Conservation (phyloP, 2,888 invertebrate species). For the Melanophora roralis region DNA sequence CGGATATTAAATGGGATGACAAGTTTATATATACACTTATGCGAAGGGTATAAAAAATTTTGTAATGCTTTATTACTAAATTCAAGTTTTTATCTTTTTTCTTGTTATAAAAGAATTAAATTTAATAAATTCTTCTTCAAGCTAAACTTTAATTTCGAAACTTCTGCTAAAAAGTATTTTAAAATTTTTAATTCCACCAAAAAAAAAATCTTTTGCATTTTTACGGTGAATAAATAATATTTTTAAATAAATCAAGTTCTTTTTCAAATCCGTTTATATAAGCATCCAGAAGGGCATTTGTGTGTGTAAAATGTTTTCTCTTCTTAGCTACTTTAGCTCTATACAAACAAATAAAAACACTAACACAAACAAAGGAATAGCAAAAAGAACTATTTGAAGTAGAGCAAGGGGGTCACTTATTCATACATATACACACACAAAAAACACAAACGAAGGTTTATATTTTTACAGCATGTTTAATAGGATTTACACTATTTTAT, state of each 20-base stretch:
- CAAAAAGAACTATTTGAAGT: not conserved
- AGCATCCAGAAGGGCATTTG: not conserved
- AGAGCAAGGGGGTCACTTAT: not conserved
- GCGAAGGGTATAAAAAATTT: too few species aligned
- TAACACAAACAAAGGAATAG: not conserved
- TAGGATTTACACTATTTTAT: constrained; percentile 61
- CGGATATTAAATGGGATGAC: too few species aligned
- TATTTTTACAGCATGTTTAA: constrained; percentile 59
- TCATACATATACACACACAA: not conserved
- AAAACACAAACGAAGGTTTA: constrained; percentile 30
- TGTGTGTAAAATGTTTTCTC: not conserved
- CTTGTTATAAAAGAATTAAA: too few species aligned
- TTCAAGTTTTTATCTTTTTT: too few species aligned
- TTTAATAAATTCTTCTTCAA: too few species aligned
- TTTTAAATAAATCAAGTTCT: constrained; percentile 55
- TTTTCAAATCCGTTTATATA: constrained; percentile 44
- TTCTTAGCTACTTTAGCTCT: not conserved
- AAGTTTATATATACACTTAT: too few species aligned
- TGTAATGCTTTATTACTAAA: too few species aligned
- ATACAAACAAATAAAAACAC: not conserved
- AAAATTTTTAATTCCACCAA: constrained; percentile 2
- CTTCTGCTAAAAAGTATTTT: not conserved
- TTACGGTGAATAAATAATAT: constrained; percentile 26
- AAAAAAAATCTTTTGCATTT: not conserved
- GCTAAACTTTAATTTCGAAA: too few species aligned